Base-by-base conservation (phyloP, 1,140 invertebrate species). In the Ceratoteleas bidentatus region DNA sequence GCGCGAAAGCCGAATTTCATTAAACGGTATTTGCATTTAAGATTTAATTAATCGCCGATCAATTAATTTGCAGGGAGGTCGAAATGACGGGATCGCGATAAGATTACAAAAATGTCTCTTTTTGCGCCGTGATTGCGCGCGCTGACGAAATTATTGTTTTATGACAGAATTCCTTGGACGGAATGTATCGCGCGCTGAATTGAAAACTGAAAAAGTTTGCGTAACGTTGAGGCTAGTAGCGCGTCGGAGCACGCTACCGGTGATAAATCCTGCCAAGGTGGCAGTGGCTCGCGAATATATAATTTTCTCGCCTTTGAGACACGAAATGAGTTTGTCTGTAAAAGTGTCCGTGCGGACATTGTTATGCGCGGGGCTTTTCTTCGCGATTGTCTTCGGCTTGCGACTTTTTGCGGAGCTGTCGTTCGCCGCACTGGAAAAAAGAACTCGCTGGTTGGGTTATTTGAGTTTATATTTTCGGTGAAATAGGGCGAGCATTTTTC, bases 121-220 rank as follows among this genome's bases (percentile, higher is more conserved):
- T 75, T 68, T 61, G 38, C 49, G 1, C 34, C 0, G 52, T 16
- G 14, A 54, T 43, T 62, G 72, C 47, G 11, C n/a, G 5, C 32
- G 47, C 60, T 74, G 68, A 68, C 60, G 64, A 74, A 77, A 64
- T 77, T 57, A 65, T 76, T 38, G 61, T 65, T 83, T 78, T 74
- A 78, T 66, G 74, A 73, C 57, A 45, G 58, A 60, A 83, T 69
- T 68, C 45, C 52, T 73, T 47, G 57, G 80, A 78, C 49, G 62
- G 58, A 4, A 70, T 47, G 60, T 74, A 83, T 78, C 69, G 64
- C 68, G 49, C 43, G 40, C 58, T 75, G 74, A 78, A 78, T 68
- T 82, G 73, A 78, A 83, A 72, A 56, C 73, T 81, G 33, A 76
- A 76, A 81, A 81, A 83, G 47, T 76, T 84, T 80, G 72, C 74